Evolutionary conservation across 2,113 vertebrate genomes (phyloP), one percentile per base, ranked within the genome.

Genomic region (Forbesichthys agassizii): DNA sequence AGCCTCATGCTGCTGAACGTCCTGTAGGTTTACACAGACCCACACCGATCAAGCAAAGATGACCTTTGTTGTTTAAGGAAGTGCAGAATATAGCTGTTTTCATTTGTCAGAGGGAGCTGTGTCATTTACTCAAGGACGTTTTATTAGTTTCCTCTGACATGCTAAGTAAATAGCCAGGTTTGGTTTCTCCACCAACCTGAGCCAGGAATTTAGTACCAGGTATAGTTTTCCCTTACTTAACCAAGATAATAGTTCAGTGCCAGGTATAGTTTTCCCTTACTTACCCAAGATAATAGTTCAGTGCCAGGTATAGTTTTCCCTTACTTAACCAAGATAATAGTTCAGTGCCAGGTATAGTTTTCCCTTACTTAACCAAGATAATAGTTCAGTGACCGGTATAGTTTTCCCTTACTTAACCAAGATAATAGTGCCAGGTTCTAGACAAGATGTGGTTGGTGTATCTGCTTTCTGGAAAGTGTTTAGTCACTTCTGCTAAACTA

Each of bases 31-130:
- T 48, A 47, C 61, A 47, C 58, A 57, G 42, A 64, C 46, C 10
- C 16, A 3, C 27, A 12, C 70, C 64, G 56, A 71, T 81, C 74
- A 68, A 71, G 74, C 78, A 65, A 61, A 74, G 64, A 54, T 66
- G 68, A 71, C 71, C 46, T 54, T 48, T 52, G 51, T 65, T 80
- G 42, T 20, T 53, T 48, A 10, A 36, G 36, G 49, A 53, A 51
- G 62, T 59, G 52, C 33, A 33, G 64, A 33, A 63, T 3, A 7
- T 4, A 33, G 10, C 11, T 33, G 5, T 4, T 18, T 18, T 9
- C 12, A 12, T 8, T 12, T 52, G 9, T 3, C 49, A 14, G 9
- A 14, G 11, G 11, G 49, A 52, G 6, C 49, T 14, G 9, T 58
- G 18, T 58, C 56, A 58, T 11, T 27, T 6, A 11, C 20, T 33